Evolutionary conservation across 2,888 invertebrate species (phyloP), one percentile per base, ranked within the genome.

Genomic region (Phymatocera aterrima): DNA sequence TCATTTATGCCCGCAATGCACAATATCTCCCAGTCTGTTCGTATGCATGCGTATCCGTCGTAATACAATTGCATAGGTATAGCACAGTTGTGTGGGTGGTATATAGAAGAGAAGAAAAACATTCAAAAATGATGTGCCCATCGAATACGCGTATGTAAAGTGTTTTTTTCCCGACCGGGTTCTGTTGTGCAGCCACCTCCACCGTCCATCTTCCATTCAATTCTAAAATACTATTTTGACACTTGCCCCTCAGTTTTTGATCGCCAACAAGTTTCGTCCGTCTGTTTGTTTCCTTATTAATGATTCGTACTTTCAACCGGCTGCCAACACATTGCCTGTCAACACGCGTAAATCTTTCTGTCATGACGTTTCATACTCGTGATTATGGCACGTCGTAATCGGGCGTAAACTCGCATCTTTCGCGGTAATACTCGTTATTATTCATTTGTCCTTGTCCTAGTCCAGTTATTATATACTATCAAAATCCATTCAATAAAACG

Each of bases 331-430:
- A 34, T 64, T 34, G 37, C n/a, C 43, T 68, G 43, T 68, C 46
- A 68, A 68, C 46, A n/a, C 43, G n/a, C 28, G 43, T n/a, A n/a
- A n/a, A n/a, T n/a, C n/a, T n/a, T n/a, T n/a, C n/a, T n/a, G n/a
- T n/a, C n/a, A n/a, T 24, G 8, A 68, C 90, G 91, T 28, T 57
- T 40, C 40, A 40, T 8, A 40, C 40, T 4, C 40, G 8, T 40
- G 4, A 40, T 40, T 40, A 40, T 5, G 8, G 40, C 8, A 40
- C 5, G 4, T 5, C 8, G 40, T 40, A 40, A 4, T 8, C 40
- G 4, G 51, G 12, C 18, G n/a, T 0, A 6, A 18, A 6, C 12
- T 51, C 51, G n/a, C 51, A 15, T n/a, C 12, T 18, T n/a, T 48
- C 18, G 51, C 51, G 51, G n/a, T n/a, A n/a, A n/a, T n/a, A n/a